These are phyloP conservation scores for Aradophagus sp. DNA, from an alignment of 1,140 invertebrate genomes.

Conservation along the genomic window DNA sequence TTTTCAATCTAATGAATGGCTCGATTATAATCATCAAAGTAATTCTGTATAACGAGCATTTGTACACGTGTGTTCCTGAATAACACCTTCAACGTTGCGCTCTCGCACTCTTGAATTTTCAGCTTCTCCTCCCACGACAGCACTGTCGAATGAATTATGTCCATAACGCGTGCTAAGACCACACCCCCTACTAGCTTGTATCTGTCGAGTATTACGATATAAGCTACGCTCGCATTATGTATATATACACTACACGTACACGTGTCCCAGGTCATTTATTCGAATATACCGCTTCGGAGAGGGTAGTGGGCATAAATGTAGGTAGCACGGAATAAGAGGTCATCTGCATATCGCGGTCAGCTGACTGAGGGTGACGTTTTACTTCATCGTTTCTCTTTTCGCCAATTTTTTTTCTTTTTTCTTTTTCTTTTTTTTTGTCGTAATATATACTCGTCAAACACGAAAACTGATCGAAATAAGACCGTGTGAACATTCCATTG, in stretches of 20 bases:
- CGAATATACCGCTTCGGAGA: constrained; percentile 22
- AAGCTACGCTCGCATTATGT: constrained; percentile 46
- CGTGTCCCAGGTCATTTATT: constrained; percentile 54
- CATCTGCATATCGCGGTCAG: constrained; percentile 44
- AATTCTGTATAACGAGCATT: constrained; percentile 51
- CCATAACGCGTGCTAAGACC: constrained; percentile 56
- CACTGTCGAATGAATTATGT: constrained; percentile 56
- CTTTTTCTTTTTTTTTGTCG: constrained; percentile 6
- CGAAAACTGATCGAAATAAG: constrained; percentile 42
- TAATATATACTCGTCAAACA: constrained; percentile 50
- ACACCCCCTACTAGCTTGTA: constrained; percentile 53
- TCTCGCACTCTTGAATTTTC: constrained; percentile 45
- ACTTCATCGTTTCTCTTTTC: constrained; percentile 51
- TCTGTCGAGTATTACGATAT: constrained; percentile 55
- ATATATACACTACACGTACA: constrained; percentile 44
- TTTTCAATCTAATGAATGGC: constrained; percentile 37
- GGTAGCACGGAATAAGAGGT: constrained; percentile 53
- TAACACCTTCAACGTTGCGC: constrained; percentile 39
- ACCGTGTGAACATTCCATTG: constrained; percentile 52
- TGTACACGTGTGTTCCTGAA: constrained; percentile 45
- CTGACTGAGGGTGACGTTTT: constrained; percentile 50
- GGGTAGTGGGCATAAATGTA: constrained; percentile 48
- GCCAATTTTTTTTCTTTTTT: background rate
- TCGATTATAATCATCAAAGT: constrained; percentile 47
- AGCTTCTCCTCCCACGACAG: constrained; percentile 48